phyloP scores from a whole-genome alignment of 2,888 invertebrate genomes.

The Portevinia maculata region DNA sequence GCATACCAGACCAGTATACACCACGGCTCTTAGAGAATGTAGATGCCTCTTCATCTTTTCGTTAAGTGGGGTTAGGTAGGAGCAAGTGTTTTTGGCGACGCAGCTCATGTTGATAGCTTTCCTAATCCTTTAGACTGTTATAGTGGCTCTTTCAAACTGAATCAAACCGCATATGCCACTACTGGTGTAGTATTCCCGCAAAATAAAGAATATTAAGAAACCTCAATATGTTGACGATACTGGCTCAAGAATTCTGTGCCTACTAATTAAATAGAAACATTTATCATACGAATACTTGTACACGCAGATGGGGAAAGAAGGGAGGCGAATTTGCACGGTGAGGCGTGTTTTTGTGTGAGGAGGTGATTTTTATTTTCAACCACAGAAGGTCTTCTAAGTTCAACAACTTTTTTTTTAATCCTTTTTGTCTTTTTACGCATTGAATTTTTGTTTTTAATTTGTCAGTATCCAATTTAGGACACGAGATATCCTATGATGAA shows the following conservation, averaged over 20 bases:
- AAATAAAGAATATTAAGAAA: constrained; percentile 66
- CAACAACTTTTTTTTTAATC: constrained; percentile 38
- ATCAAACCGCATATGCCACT: constrained; percentile 70
- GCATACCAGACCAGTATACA: neutral
- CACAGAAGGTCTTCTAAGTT: constrained; percentile 46
- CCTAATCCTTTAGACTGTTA: constrained; percentile 37
- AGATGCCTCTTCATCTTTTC: neutral
- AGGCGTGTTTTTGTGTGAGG: neutral
- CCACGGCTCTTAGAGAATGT: neutral
- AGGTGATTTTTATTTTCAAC: constrained; percentile 7
- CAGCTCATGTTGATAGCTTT: constrained; percentile 30
- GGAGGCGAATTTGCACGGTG: constrained; percentile 10
- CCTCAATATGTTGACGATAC: constrained; percentile 67
- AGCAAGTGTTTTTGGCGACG: constrained; percentile 50
- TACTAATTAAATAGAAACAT: constrained; percentile 63
- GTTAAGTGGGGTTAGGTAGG: too few relatives aligned
- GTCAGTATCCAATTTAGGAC: constrained; percentile 65
- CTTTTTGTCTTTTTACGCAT: constrained; percentile 60
- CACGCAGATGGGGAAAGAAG: neutral
- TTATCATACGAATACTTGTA: constrained; percentile 37
- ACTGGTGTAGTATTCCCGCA: constrained; percentile 57
- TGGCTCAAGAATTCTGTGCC: constrained; percentile 49
- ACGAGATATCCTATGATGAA: constrained; percentile 61
- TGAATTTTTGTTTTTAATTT: constrained; percentile 65
- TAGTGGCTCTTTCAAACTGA: constrained; percentile 51